Conservation (phyloP, 2,113 vertebrate genomes). For the Gyps fulvus region DNA sequence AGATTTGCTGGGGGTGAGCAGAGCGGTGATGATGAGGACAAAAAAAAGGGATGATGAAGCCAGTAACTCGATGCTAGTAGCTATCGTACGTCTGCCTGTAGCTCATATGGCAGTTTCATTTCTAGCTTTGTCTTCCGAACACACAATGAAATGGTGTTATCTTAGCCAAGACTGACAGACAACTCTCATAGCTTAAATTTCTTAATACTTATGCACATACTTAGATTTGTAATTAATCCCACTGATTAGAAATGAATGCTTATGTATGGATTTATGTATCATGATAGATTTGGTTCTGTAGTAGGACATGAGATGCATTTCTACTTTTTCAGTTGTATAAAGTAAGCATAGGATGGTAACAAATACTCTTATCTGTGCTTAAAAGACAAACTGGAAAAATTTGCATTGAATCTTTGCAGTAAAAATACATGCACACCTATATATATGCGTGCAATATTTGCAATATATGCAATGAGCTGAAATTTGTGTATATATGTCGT, state of each 20-base stretch:
- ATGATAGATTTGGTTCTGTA: not conserved
- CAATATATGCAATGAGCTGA: not conserved
- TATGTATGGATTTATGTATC: not conserved
- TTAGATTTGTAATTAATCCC: not conserved
- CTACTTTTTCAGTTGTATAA: not conserved
- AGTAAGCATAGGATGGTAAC: not conserved
- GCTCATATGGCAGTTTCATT: not conserved
- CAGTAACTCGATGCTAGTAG: not conserved
- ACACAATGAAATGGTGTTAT: not conserved
- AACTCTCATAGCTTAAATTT: not conserved
- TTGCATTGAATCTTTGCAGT: not conserved
- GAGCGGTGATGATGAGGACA: not conserved
- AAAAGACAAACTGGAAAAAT: not conserved
- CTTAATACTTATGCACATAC: fast-evolving
- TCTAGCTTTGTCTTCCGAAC: not conserved
- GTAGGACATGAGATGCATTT: not conserved
- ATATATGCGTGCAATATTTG: not conserved
- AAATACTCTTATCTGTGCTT: not conserved
- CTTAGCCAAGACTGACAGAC: not conserved
- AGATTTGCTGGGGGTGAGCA: not conserved
- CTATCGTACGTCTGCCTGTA: not conserved
- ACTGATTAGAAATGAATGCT: not conserved
- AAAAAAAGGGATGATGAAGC: not conserved
- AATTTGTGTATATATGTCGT: not conserved
- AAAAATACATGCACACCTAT: not conserved